Base-by-base conservation (phyloP, 2,797 vertebrate species). In the Calcarius lapponicus region DNA sequence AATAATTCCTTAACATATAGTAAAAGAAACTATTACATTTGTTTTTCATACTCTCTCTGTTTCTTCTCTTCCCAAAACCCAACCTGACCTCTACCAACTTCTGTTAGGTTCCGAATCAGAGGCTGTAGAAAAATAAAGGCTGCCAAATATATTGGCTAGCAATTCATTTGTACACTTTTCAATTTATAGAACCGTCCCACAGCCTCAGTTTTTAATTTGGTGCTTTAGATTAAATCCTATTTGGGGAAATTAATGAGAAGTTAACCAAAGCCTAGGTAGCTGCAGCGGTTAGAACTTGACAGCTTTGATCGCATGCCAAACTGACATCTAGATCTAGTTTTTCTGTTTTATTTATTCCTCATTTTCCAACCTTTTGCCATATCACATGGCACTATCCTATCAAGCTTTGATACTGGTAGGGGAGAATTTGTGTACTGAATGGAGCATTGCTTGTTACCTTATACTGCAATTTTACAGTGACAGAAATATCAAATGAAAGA, bases 171-270 rank as follows among this genome's bases (percentile, higher is more conserved):
- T 93, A 88, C 66, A 45, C 82, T 94, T 97, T 93, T 97, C 97
- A 97, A 92, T 96, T 94, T 93, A 79, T 72, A 95, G 80, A 92
- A 88, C 83, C 5, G 2, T 83, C 76, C 86, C 80, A 92, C 62
- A 88, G 72, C 85, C 88, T 96, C 83, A 74, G 80, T 90, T 97
- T 97, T 98, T 97, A 97, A 96, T 97, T 96, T 96, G 73, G 43
- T 82, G 43, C 75, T 95, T 95, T 92, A 93, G 80, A 94, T 94
- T 79, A 96, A 97, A 97, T 94, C 38, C 66, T 96, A 20, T 95
- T 96, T 95, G 92, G 81, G 81, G 90, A 95, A 97, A 97, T 97
- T 92, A 96, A 89, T 92, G 86, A 94, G 64, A 96, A 86, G 89
- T 92, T 97, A 97, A 96, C 95, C 91, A 95, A 95, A 96, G 73